Base-by-base conservation (phyloP, 2,113 vertebrate genomes). In the Axis porcinus region DNA sequence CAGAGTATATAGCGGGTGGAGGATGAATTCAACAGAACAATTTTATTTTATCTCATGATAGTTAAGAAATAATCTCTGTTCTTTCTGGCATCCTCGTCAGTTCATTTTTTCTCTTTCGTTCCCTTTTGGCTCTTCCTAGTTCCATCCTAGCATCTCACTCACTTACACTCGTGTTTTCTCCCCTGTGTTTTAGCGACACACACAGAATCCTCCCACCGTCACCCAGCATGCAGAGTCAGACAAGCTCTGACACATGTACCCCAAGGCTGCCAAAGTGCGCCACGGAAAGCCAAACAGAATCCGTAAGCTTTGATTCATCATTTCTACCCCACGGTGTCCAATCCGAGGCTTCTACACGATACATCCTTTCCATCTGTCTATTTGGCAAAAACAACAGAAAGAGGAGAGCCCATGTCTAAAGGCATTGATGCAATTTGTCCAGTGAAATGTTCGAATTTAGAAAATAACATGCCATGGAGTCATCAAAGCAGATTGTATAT, bases 341-440 rank as follows among this genome's bases (percentile, higher is more conserved):
- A 50, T 70, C 76, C 91, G 94, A 95, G 67, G 86, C 94, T 92
- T 94, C 52, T 33, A 82, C 87, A 97, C 43, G 82, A 94, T 95
- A 54, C 97, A 98, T 96, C 95, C 97, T 98, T 98, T 98, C 98
- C 96, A 83, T 98, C 97, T 98, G 97, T 96, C 98, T 92, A 4
- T 86, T 98, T 98, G 97, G 96, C 98, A 98, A 95, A 96, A 98
- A 98, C 89, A 94, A 55, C 98, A 96, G 97, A 97, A 98, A 98
- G 98, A 90, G 17, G 94, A 82, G 96, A 96, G 62, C 89, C 60
- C 64, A 45, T 93, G 97, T 98, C 98, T 98, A 95, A 97, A 98
- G 98, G 97, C 98, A 98, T 91, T 96, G 87, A 96, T 96, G 97
- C 86, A 8, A 98, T 97, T 96, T 98, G 78, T 95, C 96, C 96